Evolutionary conservation across 2,888 invertebrate species (phyloP).

Genomic region (Lycocerus yunnanus): DNA sequence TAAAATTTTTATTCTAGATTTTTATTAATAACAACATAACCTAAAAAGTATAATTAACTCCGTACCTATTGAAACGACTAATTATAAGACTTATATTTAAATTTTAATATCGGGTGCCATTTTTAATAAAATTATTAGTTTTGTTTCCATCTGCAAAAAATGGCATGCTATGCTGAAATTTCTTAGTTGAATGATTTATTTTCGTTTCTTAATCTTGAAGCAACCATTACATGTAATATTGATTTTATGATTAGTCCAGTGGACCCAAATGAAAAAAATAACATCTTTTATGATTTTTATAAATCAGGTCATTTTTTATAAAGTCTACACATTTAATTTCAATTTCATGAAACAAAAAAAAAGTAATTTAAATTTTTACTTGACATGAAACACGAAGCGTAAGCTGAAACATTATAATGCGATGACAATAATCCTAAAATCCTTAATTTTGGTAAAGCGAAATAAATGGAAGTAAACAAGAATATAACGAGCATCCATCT

Average conservation of each 20-base stretch:
- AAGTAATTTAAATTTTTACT: background rate
- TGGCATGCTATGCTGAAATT: slow-evolving; percentile 12
- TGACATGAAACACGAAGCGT: slow-evolving; percentile 5
- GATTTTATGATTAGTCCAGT: slow-evolving; percentile 23
- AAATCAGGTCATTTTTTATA: slow-evolving; percentile 15
- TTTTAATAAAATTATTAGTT: background rate
- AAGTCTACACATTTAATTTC: slow-evolving; percentile 1
- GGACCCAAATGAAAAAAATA: slow-evolving; percentile 17
- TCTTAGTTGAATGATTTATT: slow-evolving; percentile 10
- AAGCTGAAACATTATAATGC: slow-evolving; percentile 10
- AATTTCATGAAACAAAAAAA: background rate
- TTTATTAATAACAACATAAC: background rate
- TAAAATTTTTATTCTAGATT: too few relatives aligned
- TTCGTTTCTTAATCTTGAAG: slow-evolving; percentile 9
- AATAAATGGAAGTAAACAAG: slow-evolving; percentile 25
- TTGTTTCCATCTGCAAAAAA: background rate
- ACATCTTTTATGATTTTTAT: slow-evolving; percentile 19
- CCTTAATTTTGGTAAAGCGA: slow-evolving; percentile 19
- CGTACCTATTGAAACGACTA: too few relatives aligned
- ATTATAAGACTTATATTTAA: too few relatives aligned
- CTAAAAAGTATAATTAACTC: too few relatives aligned
- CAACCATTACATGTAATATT: slow-evolving; percentile 12
- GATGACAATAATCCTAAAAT: slow-evolving; percentile 19
- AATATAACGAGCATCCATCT: slow-evolving; percentile 26
- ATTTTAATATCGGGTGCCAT: too few relatives aligned